Evolutionary conservation across 23 tunicate species (phyloP), one percentile per base, ranked within the genome.

Genomic region (Oikopleura albicans): DNA sequence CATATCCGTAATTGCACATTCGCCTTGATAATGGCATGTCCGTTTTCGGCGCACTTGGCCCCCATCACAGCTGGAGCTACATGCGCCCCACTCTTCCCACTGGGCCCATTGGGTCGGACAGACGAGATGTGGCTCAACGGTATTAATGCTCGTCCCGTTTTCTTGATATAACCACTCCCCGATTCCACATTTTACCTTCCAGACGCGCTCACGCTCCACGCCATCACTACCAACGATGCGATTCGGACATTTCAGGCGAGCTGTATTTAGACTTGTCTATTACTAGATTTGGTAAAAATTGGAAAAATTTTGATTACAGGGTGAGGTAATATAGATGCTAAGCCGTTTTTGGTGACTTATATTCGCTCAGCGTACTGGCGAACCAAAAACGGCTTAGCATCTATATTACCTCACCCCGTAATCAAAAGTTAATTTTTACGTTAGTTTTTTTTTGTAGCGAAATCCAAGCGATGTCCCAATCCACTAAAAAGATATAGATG

Each of bases 131-230:
- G 35, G 79, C 4, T 29, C 37, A 37, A 29, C 4, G 2, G 27
- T 2, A 71, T 71, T 29, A 16, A 71, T 71, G 31, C 34, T 12
- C 79, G 79, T 12, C 4, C 79, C 79, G 31, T 71, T 71, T 49
- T 49, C 22, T 29, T 12, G 2, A 31, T 22, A 71, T 29, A 29
- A 12, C 79, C 79, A 71, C 2, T 16, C 79, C 33, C 79, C 79
- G 31, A 71, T 71, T 71, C 79, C 79, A 71, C 79, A 71, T 71
- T 71, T 71, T 16, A 71, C 35, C 37, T 71, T 71, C 79, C 79
- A 71, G 79, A 71, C 79, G 28, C 79, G 28, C 37, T 16, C 34
- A 22, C 35, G 34, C 37, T 71, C 79, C 27, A 16, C 35, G 2
- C 79, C 79, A 29, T 71, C 37, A 22, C 31, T 37, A 71, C 31